phyloP scores from a whole-genome alignment of 2,888 invertebrate species.

The Bembecia ichneumoniformis region DNA sequence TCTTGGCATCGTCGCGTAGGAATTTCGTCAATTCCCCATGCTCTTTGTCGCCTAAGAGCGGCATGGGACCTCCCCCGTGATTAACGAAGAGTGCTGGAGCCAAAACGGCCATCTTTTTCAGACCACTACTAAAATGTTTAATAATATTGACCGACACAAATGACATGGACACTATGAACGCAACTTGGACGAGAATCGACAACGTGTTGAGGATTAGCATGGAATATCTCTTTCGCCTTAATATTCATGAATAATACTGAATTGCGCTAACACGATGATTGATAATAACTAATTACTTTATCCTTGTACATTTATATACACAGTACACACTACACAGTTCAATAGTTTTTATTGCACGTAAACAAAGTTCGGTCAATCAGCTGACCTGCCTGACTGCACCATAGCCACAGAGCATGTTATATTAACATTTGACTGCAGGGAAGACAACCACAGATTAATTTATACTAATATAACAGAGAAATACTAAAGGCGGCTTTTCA shows the following conservation, averaged over 20 bases:
- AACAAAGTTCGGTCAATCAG: no score
- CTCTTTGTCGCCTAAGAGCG: slow-evolving; percentile 53
- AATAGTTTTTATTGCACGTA: no score
- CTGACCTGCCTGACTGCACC: no score
- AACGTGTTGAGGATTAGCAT: slow-evolving; percentile 63
- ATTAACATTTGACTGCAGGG: no score
- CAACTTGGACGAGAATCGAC: slow-evolving; percentile 48
- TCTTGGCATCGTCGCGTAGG: slow-evolving; percentile 48
- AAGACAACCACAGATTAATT: no score
- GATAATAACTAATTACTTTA: no score
- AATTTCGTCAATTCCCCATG: slow-evolving; percentile 48
- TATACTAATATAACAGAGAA: no score
- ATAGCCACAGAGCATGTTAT: no score
- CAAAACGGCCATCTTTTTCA: slow-evolving; percentile 45
- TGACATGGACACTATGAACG: slow-evolving; percentile 55
- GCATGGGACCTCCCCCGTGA: slow-evolving; percentile 61
- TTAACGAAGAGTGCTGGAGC: slow-evolving; percentile 62
- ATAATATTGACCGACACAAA: slow-evolving; percentile 60
- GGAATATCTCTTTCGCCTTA: slow-evolving; percentile 19
- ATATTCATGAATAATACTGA: background rate
- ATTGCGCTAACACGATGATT: background rate
- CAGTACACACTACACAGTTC: no score
- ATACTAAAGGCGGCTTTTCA: no score
- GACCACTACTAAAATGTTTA: slow-evolving; percentile 40
- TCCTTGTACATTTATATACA: no score